Conservation (phyloP, 2,888 invertebrate species). For the Acanthopleura granulata region DNA sequence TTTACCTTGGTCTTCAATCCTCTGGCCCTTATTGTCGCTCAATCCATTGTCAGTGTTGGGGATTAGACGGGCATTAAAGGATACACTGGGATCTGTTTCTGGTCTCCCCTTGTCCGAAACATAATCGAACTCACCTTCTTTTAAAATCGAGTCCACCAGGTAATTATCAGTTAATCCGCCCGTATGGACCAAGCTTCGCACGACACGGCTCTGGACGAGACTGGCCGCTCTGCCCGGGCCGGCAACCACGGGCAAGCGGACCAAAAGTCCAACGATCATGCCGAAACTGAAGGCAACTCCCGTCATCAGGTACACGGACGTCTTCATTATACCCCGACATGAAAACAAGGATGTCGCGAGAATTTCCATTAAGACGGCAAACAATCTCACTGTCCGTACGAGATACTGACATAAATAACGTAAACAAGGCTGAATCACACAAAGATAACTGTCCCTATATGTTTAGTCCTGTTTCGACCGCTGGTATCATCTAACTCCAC, state of each 20-base stretch:
- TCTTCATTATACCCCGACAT: constrained; percentile 16
- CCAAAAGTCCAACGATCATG: background rate
- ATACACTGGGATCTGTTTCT: background rate
- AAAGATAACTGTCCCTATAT: too few species aligned
- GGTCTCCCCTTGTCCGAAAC: background rate
- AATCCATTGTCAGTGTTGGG: background rate
- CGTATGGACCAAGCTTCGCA: background rate
- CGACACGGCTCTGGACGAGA: background rate
- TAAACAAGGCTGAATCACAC: too few species aligned
- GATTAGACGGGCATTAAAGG: constrained; percentile 7
- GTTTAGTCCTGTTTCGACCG: too few species aligned
- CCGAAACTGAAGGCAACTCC: constrained; percentile 10
- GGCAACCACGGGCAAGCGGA: background rate
- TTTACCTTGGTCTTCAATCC: background rate
- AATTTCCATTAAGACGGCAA: background rate
- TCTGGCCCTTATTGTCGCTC: constrained; percentile 2
- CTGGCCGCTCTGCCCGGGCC: constrained; percentile 9
- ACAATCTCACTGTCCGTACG: background rate
- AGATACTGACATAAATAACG: too few species aligned
- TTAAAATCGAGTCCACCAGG: constrained; percentile 9
- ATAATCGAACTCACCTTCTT: constrained; percentile 9
- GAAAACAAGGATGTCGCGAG: background rate
- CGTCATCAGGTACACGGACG: constrained; percentile 7
- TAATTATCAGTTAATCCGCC: constrained; percentile 14
- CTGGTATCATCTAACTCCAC: too few species aligned